These are phyloP conservation scores for Chaetodon trifascialis DNA, from an alignment of 2,113 vertebrate genomes.

Conservation along the genomic window DNA sequence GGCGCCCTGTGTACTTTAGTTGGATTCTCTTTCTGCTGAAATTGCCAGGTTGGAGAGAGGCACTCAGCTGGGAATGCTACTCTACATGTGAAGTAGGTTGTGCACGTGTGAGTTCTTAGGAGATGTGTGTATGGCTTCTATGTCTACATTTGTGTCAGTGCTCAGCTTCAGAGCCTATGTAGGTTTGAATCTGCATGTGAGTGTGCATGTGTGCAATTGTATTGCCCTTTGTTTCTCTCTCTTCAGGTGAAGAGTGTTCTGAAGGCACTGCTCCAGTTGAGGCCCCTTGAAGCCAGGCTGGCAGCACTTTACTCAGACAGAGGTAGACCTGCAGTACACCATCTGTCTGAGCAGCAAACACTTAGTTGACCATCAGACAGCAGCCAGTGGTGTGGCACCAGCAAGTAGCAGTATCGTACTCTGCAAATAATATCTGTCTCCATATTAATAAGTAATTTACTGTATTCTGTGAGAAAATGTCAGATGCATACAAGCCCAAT, in stretches of 20 bases:
- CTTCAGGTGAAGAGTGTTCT: constrained; percentile 79
- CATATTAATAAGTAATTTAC: neutral
- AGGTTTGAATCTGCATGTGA: constrained; percentile 52
- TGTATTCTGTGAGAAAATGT: too few species aligned
- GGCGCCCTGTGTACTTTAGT: constrained; percentile 76
- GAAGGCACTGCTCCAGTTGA: constrained; percentile 73
- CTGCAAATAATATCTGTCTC: constrained; percentile 17
- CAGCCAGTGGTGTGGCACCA: constrained; percentile 46
- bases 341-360: constrained; percentile 62
- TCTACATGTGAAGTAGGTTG: constrained; percentile 79
- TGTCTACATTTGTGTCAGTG: constrained; percentile 57
- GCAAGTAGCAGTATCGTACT: neutral
- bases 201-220: constrained; percentile 32
- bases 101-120: constrained; percentile 45
- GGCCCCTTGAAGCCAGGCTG: constrained; percentile 70
- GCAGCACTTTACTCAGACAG: constrained; percentile 65
- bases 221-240: constrained; percentile 63
- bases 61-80: constrained; percentile 77
- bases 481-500: too few species aligned
- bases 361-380: constrained; percentile 54
- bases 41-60: constrained; percentile 78
- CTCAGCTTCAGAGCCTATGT: constrained; percentile 15
- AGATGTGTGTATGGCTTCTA: constrained; percentile 40
- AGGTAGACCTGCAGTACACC: constrained; percentile 57
- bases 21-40: constrained; percentile 75